These are phyloP conservation scores for Marronus borbonicus DNA, from an alignment of 2,888 invertebrate species.

Conservation along the genomic window DNA sequence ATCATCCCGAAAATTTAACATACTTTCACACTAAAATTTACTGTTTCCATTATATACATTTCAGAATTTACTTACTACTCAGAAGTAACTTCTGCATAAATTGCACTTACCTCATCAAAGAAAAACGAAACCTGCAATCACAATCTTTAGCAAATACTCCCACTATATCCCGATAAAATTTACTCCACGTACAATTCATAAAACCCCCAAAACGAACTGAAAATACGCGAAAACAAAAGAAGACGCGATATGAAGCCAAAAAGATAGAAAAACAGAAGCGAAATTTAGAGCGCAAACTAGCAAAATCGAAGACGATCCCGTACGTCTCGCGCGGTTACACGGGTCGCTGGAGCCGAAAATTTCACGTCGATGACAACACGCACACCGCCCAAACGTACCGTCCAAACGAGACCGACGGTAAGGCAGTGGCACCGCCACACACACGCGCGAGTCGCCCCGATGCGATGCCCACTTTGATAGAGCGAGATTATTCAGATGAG, in stretches of 20 bases:
- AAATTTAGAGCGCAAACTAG: neutral
- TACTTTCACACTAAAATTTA: too few relatives aligned
- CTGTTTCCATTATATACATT: too few relatives aligned
- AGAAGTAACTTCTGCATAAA: too few relatives aligned
- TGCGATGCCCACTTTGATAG: slow-evolving; percentile 35
- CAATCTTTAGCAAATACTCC: neutral
- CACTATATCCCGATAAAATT: neutral
- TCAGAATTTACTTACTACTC: too few relatives aligned
- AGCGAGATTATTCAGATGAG: slow-evolving; percentile 48
- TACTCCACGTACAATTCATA: too few relatives aligned
- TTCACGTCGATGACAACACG: neutral
- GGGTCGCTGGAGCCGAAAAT: neutral
- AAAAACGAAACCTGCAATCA: neutral
- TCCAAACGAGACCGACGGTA: slow-evolving; percentile 38
- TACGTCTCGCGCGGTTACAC: neutral
- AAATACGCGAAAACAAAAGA: too few relatives aligned
- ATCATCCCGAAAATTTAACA: too few relatives aligned
- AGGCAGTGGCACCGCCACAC: neutral
- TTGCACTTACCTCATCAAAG: slow-evolving; percentile 1
- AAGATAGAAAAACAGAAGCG: neutral
- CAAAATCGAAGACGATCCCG: neutral
- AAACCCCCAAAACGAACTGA: too few relatives aligned
- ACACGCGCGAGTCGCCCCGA: slow-evolving; percentile 26
- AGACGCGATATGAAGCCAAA: neutral
- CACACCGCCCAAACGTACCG: neutral